Percentiles rank a stretch among this genome's conserved stretches.
phyloP scores from a whole-genome alignment of 1,140 invertebrate genomes.

The Platorchestia sp. region DNA sequence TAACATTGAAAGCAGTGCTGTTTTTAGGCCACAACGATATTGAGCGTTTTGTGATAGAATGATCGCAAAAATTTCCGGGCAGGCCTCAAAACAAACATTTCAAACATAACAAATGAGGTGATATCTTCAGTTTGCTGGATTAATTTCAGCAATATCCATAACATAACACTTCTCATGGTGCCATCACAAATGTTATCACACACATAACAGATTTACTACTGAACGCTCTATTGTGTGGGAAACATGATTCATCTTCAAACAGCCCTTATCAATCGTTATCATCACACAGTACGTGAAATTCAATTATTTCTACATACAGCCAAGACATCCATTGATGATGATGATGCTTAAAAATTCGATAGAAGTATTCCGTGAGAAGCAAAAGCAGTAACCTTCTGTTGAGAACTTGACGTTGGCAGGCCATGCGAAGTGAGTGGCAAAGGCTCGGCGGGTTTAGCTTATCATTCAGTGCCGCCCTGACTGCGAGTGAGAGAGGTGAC shows the following conservation, averaged over 20 bases:
- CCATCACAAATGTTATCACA: neutral
- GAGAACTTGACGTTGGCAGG: neutral
- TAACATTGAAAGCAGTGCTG: neutral
- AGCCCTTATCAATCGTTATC: neutral
- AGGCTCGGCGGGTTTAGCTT: neutral
- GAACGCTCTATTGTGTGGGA: neutral
- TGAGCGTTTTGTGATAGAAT: neutral
- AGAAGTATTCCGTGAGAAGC: neutral
- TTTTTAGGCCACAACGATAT: neutral
- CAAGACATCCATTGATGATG: neutral
- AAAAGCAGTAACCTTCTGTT: neutral
- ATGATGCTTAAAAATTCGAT: neutral
- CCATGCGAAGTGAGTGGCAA: neutral
- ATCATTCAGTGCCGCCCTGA: slow-evolving; percentile 11
- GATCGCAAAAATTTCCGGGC: neutral
- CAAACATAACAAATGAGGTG: neutral
- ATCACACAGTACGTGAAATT: neutral
- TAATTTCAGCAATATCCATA: neutral
- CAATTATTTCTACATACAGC: neutral
- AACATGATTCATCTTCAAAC: neutral
- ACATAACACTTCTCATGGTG: neutral
- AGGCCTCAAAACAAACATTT: no score
- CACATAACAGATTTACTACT: neutral
- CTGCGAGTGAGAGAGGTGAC: neutral
- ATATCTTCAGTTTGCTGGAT: neutral